Percentiles rank a stretch among this genome's conserved stretches.
Conservation (phyloP, 2,888 invertebrate genomes). For the Caenorhabditis sp. region DNA sequence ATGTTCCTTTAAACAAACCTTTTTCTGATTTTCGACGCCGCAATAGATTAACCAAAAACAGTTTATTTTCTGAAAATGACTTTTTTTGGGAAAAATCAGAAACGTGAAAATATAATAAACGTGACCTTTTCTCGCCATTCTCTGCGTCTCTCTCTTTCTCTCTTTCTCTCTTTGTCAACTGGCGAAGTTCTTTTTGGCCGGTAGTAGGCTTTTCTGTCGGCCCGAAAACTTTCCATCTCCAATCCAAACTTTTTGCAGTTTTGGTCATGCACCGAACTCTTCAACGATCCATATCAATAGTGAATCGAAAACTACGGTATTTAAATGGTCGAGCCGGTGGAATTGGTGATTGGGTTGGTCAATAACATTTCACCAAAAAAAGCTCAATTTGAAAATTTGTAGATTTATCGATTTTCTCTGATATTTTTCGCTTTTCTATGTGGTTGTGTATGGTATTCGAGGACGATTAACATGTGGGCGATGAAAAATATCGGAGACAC, state of each 20-base stretch:
- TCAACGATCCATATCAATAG: constrained; percentile 19
- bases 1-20: too few species aligned
- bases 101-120: too few species aligned
- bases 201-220: too few species aligned
- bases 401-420: constrained; percentile 52
- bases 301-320: constrained; percentile 23
- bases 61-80: too few species aligned
- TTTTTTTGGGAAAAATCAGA: too few species aligned
- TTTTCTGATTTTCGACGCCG: too few species aligned
- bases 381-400: constrained; percentile 3
- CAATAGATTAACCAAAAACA: too few species aligned
- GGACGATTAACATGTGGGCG: constrained; percentile 69
- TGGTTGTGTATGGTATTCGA: constrained; percentile 58
- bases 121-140: too few species aligned
- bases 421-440: constrained; percentile 49
- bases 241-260: background rate
- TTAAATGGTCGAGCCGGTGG: constrained; percentile 26
- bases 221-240: background rate
- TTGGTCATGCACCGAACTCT: constrained; percentile 23
- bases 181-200: too few species aligned
- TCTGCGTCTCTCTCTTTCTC: too few species aligned
- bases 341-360: constrained; percentile 34
- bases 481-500: constrained; percentile 69
- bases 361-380: background rate
- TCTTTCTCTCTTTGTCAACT: too few species aligned